phyloP scores from a whole-genome alignment of 2,797 vertebrate species.

The Darevskia mixta region DNA sequence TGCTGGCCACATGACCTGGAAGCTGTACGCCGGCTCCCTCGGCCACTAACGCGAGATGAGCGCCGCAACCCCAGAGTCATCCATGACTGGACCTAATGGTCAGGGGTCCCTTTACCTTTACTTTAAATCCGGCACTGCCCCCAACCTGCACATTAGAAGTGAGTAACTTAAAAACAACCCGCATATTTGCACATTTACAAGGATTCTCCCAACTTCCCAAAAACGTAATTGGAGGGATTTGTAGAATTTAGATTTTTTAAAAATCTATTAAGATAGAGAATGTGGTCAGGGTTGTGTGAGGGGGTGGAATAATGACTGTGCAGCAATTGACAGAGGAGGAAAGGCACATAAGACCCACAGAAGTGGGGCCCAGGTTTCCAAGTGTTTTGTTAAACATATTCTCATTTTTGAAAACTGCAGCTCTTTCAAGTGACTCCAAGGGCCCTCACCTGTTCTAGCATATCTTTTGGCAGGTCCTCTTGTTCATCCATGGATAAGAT shows the following conservation, averaged over 20 bases:
- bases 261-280: not conserved
- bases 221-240: not conserved
- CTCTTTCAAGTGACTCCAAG: no score
- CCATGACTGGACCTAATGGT: no score
- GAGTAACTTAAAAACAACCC: not conserved
- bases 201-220: not conserved
- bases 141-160: no score
- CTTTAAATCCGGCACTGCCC: no score
- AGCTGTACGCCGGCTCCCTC: no score
- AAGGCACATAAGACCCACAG: not conserved
- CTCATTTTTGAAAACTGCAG: not conserved
- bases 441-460: conserved; percentile 93
- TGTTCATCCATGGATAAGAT: conserved; percentile 98
- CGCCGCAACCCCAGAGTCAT: no score
- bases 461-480: conserved; percentile 98
- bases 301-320: not conserved
- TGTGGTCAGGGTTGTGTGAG: not conserved
- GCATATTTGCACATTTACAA: not conserved
- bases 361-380: no score
- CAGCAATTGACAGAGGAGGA: not conserved
- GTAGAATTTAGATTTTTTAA: not conserved
- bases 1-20: no score
- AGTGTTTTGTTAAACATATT: not conserved
- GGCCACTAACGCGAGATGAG: no score
- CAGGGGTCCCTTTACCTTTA: no score